These are phyloP conservation scores for Cantharis nigra DNA, from an alignment of 2,888 invertebrate species.

Conservation along the genomic window DNA sequence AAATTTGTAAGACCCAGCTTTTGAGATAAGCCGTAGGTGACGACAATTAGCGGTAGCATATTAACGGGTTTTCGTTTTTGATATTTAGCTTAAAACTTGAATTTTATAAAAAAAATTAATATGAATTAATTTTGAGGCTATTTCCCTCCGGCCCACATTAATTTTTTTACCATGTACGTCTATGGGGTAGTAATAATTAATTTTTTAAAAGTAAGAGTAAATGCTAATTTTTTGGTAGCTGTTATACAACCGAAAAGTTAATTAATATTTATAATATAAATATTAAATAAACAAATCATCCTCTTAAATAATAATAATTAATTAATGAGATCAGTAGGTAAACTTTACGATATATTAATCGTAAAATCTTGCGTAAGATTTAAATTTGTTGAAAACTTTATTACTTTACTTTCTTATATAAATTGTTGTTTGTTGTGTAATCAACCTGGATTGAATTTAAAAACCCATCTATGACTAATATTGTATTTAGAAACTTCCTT, in stretches of 20 bases:
- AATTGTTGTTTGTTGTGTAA: not conserved
- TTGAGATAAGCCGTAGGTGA: not conserved
- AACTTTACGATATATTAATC: not conserved
- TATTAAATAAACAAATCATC: not conserved
- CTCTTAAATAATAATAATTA: not conserved
- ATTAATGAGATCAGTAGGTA: not conserved
- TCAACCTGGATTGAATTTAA: not conserved
- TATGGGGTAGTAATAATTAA: no score
- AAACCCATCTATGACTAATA: not conserved
- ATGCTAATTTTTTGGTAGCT: no score
- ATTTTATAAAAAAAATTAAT: not conserved
- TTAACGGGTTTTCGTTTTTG: not conserved
- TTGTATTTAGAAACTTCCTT: not conserved
- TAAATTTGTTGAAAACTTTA: not conserved
- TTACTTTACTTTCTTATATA: not conserved
- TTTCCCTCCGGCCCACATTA: no score
- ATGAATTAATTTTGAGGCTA: no score
- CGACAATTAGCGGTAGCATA: not conserved
- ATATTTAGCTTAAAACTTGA: not conserved
- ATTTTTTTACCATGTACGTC: no score
- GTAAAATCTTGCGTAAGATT: not conserved
- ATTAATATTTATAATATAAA: not conserved
- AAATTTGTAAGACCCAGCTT: not conserved
- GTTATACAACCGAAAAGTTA: not conserved
- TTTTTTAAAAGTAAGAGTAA: no score